Conservation (phyloP, 2,888 invertebrate genomes). For the Torymus tubicola region DNA sequence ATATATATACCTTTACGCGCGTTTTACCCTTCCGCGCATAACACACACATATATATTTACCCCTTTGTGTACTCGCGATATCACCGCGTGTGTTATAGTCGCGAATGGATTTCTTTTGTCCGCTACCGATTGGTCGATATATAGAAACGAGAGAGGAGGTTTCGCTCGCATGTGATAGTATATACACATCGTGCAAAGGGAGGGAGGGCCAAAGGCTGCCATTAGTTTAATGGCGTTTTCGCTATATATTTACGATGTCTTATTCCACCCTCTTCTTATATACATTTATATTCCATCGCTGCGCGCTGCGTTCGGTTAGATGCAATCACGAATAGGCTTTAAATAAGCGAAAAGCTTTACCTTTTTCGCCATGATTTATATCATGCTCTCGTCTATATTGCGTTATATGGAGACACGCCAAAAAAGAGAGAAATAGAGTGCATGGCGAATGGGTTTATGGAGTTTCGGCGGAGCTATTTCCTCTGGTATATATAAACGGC, state of each 20-base stretch:
- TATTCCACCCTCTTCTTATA: constrained; percentile 9
- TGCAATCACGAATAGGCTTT: constrained; percentile 51
- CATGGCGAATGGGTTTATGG: too few species aligned
- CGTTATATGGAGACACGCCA: background rate
- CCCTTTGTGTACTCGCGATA: constrained; percentile 17
- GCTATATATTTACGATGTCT: constrained; percentile 44
- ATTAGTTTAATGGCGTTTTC: constrained; percentile 42
- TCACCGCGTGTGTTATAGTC: background rate
- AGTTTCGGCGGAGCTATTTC: too few species aligned
- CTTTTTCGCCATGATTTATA: constrained; percentile 19
- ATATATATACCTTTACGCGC: background rate
- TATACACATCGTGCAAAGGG: too few species aligned
- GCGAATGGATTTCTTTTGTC: constrained; percentile 38
- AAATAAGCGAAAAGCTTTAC: constrained; percentile 38
- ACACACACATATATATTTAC: constrained; percentile 31
- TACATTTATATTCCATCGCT: too few species aligned
- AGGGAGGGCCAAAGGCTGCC: background rate
- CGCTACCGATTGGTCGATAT: constrained; percentile 30
- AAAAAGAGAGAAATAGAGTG: background rate
- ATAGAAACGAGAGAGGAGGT: background rate
- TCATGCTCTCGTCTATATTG: constrained; percentile 13
- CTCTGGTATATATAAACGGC: too few species aligned
- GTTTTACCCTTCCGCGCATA: background rate
- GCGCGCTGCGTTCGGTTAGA: constrained; percentile 12
- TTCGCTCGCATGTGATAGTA: background rate